phyloP scores from a whole-genome alignment of 2,888 invertebrate species.

The Aporophyla nigra region DNA sequence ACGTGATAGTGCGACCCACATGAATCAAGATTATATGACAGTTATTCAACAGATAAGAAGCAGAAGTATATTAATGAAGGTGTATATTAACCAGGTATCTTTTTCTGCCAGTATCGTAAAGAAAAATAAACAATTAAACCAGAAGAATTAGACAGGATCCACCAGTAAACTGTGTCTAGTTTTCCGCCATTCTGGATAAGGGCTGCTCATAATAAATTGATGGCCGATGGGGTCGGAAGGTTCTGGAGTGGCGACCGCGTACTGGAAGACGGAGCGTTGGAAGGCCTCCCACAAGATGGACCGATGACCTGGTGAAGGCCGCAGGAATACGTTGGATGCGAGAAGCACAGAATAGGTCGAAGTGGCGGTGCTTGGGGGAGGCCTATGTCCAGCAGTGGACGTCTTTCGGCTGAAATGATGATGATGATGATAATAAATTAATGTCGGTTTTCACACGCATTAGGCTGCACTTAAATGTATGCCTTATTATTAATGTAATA shows the following conservation, averaged over 20 bases:
- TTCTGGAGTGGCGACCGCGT: no score
- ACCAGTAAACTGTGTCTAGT: neutral
- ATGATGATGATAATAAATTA: no score
- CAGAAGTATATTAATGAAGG: conserved; percentile 35
- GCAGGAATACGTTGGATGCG: no score
- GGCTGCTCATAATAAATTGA: neutral
- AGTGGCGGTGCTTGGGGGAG: no score
- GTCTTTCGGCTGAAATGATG: no score
- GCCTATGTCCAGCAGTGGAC: no score
- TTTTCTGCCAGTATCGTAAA: neutral
- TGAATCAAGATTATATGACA: conserved; percentile 49
- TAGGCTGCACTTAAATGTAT: no score
- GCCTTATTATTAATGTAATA: neutral
- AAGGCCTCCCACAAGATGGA: no score
- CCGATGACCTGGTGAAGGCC: no score
- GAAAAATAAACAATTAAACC: neutral
- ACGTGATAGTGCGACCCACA: conserved; percentile 58
- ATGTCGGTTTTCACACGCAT: neutral
- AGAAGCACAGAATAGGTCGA: no score
- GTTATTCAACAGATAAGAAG: conserved; percentile 34
- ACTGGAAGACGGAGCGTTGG: no score
- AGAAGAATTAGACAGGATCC: neutral
- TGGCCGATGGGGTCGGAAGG: no score
- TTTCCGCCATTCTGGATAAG: neutral
- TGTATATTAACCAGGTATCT: neutral